Evolutionary conservation across 2,797 vertebrate species (phyloP).

Genomic region (Premnoplex brunnescens): DNA sequence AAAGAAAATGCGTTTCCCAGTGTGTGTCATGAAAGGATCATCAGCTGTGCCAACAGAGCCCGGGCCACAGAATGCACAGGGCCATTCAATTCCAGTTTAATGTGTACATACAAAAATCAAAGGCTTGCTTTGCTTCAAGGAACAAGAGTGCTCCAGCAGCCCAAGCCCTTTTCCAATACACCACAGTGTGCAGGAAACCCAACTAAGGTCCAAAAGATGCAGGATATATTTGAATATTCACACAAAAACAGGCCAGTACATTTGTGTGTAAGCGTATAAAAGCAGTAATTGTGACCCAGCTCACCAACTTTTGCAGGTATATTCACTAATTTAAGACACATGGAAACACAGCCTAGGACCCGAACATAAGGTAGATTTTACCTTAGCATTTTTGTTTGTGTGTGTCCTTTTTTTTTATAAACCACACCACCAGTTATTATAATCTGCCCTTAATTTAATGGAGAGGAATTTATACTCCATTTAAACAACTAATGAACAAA

Average conservation of each 20-base stretch:
- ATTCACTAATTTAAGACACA: neutral
- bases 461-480: neutral
- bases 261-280: neutral
- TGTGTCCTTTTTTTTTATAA: neutral
- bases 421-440: neutral
- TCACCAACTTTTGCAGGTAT: neutral
- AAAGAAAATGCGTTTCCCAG: neutral
- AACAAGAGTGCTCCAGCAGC: neutral
- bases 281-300: neutral
- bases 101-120: rapidly evolving
- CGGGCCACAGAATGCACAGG: neutral
- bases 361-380: neutral
- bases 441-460: neutral
- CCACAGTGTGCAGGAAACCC: neutral
- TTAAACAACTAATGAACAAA: neutral
- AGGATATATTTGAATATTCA: neutral
- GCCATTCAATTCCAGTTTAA: neutral
- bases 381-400: neutral
- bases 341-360: neutral
- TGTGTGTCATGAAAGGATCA: rapidly evolving
- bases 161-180: neutral
- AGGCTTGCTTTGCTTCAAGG: neutral
- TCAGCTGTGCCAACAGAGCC: neutral
- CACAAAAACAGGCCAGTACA: neutral
- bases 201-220: neutral